These are phyloP conservation scores for Leptocoma aspasia DNA, from an alignment of 2,113 vertebrate genomes.

Conservation along the genomic window DNA sequence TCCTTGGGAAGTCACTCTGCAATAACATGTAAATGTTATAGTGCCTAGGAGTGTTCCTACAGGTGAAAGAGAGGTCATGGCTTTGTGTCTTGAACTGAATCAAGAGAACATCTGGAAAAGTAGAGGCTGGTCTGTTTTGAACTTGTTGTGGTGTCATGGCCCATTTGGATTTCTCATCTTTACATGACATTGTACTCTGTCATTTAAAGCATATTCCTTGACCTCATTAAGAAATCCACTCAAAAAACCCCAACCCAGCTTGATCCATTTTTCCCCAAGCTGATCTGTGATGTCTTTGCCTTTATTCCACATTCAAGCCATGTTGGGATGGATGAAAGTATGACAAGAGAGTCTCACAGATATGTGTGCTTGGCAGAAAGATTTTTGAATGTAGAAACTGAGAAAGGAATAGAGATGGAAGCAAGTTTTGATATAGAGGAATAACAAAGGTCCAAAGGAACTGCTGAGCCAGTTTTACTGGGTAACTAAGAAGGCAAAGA, in stretches of 20 bases:
- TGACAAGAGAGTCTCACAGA: too few relatives aligned
- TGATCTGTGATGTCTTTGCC: too few relatives aligned
- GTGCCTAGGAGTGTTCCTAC: accelerated
- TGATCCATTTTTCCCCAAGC: neutral
- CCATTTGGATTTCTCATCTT: neutral
- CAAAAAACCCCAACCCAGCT: neutral
- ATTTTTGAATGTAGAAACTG: too few relatives aligned
- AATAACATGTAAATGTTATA: too few relatives aligned
- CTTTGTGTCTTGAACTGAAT: neutral
- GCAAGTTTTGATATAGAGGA: too few relatives aligned
- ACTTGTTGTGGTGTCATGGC: neutral
- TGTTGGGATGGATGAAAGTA: too few relatives aligned
- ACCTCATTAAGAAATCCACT: neutral
- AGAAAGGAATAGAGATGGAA: too few relatives aligned
- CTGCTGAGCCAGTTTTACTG: too few relatives aligned
- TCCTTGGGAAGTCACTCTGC: neutral
- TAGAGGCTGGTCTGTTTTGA: neutral
- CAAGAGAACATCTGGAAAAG: neutral
- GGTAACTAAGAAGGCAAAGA: too few relatives aligned
- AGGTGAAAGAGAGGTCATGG: neutral
- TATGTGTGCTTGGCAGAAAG: too few relatives aligned
- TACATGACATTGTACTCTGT: neutral
- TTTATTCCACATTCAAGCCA: accelerated
- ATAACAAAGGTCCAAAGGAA: too few relatives aligned
- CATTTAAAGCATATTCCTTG: neutral